Base-by-base conservation (phyloP, 1,140 invertebrate genomes). In the Phymastichus coffea region DNA sequence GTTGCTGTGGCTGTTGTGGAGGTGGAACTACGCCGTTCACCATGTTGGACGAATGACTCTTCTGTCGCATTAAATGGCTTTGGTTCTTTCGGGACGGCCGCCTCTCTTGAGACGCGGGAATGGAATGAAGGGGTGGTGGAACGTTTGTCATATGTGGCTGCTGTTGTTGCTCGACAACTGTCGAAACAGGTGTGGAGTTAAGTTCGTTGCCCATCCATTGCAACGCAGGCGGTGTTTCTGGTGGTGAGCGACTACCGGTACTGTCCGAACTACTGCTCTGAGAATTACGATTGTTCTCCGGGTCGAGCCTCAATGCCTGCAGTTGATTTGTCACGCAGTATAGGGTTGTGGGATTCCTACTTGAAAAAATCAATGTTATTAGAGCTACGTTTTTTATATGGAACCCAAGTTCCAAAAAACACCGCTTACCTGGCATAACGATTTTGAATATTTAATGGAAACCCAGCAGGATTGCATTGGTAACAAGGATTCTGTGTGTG, bases 241-340 rank as follows among this genome's bases (percentile, higher is more conserved):
- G 82, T 0, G 85, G 83, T 26, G 81, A 82, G 46, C 80, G 77
- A 63, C 82, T 84, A 46, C 81, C 79, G 40, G 78, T 82, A 65
- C 82, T 83, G 15, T 84, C 83, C 0, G 83, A 84, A 66, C 83
- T 83, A 62, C 83, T 84, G 25, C 85, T 86, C 28, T 86, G 85
- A 19, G 77, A 79, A 20, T 82, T 80, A 33, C 81, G 73, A 56
- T 70, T 79, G 52, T 66, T 80, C 15, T 82, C 80, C 3, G 77
- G 77, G 8, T 82, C 81, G 25, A 83, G 64, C 33, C 76, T 74
- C 52, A 83, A 56, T 4, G 76, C 60, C 67, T 82, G 79, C 57
- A 82, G 65, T 63, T 82, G 76, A n/a, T n/a, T n/a, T 20, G 77
- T 71, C 20, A 80, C 59, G 28, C 77, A 76, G 63, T 76, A 82